These are phyloP conservation scores for Pelagia noctiluca DNA, from an alignment of 30 jellyfish, hydroid and myxozoan species.

Conservation along the genomic window DNA sequence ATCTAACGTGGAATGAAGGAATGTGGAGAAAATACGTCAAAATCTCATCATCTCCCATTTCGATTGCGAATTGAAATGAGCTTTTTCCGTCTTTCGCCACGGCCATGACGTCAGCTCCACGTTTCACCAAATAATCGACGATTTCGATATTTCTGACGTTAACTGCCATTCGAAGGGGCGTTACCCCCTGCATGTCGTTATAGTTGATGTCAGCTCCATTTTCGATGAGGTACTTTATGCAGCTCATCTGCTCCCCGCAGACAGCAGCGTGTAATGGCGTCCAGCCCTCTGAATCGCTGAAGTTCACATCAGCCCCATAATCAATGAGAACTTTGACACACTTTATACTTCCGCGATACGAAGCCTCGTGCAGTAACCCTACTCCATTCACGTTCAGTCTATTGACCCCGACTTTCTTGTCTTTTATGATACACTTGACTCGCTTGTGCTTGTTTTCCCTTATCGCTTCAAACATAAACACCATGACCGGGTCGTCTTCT, in stretches of 20 bases:
- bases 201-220: conserved; percentile 35
- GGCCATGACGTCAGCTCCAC: conserved; percentile 71
- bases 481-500: conserved; percentile 33
- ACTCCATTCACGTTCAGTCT: conserved; percentile 55
- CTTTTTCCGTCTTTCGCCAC: conserved; percentile 65
- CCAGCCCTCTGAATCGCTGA: conserved; percentile 80
- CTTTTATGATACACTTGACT: conserved; percentile 42
- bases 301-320: conserved; percentile 73
- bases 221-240: conserved; percentile 50
- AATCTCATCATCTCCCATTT: conserved; percentile 56
- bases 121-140: conserved; percentile 52
- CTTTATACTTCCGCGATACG: conserved; percentile 64
- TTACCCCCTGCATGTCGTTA: conserved; percentile 52
- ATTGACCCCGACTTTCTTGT: conserved; percentile 25
- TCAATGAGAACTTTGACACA: conserved; percentile 55
- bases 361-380: conserved; percentile 73
- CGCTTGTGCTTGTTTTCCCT: conserved; percentile 53
- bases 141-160: conserved; percentile 36
- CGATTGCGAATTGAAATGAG: conserved; percentile 75
- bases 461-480: conserved; percentile 35
- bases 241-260: conserved; percentile 57
- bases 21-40: conserved; percentile 55
- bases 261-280: conserved; percentile 88
- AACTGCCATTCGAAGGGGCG: conserved; percentile 78
- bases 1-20: conserved; percentile 56